phyloP scores from a whole-genome alignment of 2,888 invertebrate species.

The Blera fallax region DNA sequence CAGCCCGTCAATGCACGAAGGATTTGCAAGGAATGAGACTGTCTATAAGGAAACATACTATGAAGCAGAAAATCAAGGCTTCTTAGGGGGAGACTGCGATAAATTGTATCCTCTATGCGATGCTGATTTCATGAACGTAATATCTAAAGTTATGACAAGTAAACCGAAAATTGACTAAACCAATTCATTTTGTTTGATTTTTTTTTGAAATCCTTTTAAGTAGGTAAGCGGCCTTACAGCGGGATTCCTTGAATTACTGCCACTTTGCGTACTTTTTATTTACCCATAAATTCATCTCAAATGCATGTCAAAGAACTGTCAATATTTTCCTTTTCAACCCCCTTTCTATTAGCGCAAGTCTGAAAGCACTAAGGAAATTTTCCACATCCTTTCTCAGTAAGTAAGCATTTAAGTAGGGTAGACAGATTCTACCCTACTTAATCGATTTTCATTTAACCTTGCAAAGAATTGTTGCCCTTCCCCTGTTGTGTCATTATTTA shows the following conservation, averaged over 20 bases:
- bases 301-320: neutral
- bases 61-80: constrained; percentile 79
- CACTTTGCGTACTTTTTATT: neutral
- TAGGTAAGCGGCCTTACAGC: no score
- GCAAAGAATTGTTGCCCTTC: neutral
- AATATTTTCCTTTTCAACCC: neutral
- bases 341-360: neutral
- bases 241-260: neutral
- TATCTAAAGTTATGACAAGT: constrained; percentile 49
- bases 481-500: neutral
- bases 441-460: neutral
- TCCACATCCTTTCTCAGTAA: neutral
- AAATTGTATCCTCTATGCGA: constrained; percentile 78
- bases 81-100: constrained; percentile 78
- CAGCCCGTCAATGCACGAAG: constrained; percentile 83
- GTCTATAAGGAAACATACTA: constrained; percentile 78
- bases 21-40: constrained; percentile 83
- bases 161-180: neutral
- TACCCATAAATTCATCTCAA: neutral
- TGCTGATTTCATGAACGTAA: constrained; percentile 75
- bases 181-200: neutral
- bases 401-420: neutral
- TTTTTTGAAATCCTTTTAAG: neutral
- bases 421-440: neutral
- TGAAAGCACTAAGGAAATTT: no score